phyloP scores from a whole-genome alignment of 1,140 invertebrate genomes.

The Trichonephila clavipes region DNA sequence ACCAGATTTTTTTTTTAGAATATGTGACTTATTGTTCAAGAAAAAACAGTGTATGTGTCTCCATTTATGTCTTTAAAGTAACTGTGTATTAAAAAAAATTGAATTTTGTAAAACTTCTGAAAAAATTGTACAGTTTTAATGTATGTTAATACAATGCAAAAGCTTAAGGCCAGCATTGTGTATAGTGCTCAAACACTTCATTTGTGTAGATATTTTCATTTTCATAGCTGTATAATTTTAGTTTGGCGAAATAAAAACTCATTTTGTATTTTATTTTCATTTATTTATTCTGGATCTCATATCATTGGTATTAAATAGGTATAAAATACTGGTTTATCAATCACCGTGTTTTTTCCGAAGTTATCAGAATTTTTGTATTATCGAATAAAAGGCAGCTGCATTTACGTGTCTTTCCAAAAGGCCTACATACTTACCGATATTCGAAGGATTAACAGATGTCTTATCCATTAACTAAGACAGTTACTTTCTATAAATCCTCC shows the following conservation, averaged over 20 bases:
- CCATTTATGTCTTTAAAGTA: no score
- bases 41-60: no score
- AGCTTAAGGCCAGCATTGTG: neutral
- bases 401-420: no score
- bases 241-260: neutral
- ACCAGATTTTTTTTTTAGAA: no score
- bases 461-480: no score
- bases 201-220: neutral
- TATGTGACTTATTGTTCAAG: no score
- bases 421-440: no score
- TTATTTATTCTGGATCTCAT: neutral
- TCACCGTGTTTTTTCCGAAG: neutral
- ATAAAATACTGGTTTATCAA: neutral
- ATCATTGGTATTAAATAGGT: neutral
- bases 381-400: no score
- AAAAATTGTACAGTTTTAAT: neutral
- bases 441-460: no score
- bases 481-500: no score
- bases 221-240: slow-evolving; percentile 3
- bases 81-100: no score
- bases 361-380: no score
- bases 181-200: neutral
- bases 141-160: neutral
- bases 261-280: neutral
- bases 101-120: neutral